Evolutionary conservation across 2,888 invertebrate species (phyloP).

Genomic region (Synergus laeviventris): DNA sequence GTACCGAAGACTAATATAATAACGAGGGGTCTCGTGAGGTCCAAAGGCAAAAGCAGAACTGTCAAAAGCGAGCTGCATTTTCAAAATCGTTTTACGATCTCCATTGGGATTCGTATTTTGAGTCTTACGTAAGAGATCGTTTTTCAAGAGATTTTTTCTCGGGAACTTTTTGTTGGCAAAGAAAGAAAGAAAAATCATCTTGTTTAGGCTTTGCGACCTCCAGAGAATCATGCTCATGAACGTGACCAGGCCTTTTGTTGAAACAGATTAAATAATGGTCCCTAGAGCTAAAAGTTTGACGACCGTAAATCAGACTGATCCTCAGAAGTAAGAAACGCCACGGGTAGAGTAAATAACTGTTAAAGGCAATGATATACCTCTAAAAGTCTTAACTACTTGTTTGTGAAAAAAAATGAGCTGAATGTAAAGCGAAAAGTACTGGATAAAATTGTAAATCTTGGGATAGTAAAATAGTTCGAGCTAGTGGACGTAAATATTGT

Average conservation of each 20-base stretch:
- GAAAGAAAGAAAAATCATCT: slow-evolving; percentile 36
- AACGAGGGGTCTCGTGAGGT: slow-evolving; percentile 45
- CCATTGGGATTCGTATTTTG: slow-evolving; percentile 4
- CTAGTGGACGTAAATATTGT: no score
- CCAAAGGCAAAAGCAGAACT: slow-evolving; percentile 43
- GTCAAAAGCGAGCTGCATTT: slow-evolving; percentile 19
- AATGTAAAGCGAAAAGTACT: neutral
- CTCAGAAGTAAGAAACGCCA: slow-evolving; percentile 8
- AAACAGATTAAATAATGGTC: neutral
- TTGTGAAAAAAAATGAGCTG: slow-evolving; percentile 4
- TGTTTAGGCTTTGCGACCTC: slow-evolving; percentile 21
- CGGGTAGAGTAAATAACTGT: neutral
- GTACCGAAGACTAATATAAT: slow-evolving; percentile 44
- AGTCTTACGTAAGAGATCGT: neutral
- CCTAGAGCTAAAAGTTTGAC: neutral
- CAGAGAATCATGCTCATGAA: slow-evolving; percentile 21
- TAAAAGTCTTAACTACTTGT: slow-evolving; percentile 11
- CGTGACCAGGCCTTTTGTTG: slow-evolving; percentile 3
- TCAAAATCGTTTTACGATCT: slow-evolving; percentile 25
- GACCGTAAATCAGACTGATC: slow-evolving; percentile 16
- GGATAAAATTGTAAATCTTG: no score
- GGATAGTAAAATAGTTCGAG: neutral
- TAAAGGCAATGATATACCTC: slow-evolving; percentile 18
- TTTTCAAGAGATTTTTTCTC: slow-evolving; percentile 19
- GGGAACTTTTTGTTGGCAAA: neutral